phyloP scores from a whole-genome alignment of 2,797 vertebrate species.

The Orientallactaga sibirica region DNA sequence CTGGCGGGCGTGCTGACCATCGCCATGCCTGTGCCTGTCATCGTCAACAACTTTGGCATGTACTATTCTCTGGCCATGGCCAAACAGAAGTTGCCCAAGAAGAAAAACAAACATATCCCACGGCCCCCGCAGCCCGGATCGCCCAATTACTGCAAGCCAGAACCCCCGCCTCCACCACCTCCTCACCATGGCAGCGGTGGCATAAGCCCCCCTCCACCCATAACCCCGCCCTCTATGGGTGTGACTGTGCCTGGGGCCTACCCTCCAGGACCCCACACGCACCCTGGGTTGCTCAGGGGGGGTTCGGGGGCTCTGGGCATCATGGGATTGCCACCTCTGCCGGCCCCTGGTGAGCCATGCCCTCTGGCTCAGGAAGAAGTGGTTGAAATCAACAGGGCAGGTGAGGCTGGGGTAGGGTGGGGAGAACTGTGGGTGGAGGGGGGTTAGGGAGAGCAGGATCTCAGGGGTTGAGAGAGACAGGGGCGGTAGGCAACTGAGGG shows the following conservation, averaged over 20 bases:
- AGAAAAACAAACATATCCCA: conserved; percentile 90
- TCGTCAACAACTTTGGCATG: conserved; percentile 90
- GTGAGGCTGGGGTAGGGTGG: conserved; percentile 83
- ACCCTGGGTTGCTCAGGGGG: conserved; percentile 82
- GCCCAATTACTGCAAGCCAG: conserved; percentile 89
- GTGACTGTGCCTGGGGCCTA: conserved; percentile 80
- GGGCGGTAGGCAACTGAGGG: background rate
- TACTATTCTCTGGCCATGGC: conserved; percentile 89
- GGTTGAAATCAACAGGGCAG: conserved; percentile 96
- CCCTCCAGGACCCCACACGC: conserved; percentile 76
- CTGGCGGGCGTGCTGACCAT: conserved; percentile 89
- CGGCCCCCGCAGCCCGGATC: conserved; percentile 88
- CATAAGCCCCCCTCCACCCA: conserved; percentile 75
- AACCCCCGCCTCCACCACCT: conserved; percentile 80
- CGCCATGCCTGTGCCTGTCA: conserved; percentile 90
- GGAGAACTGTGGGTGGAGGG: background rate
- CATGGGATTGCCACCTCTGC: conserved; percentile 83
- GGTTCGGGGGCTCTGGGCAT: conserved; percentile 80
- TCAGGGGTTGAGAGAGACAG: conserved; percentile 83
- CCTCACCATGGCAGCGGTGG: conserved; percentile 57
- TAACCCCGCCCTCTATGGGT: conserved; percentile 81
- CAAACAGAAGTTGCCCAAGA: conserved; percentile 90
- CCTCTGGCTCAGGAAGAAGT: conserved; percentile 97
- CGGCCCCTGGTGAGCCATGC: conserved; percentile 87
- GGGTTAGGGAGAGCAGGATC: conserved; percentile 62